phyloP scores from a whole-genome alignment of 2,113 vertebrate genomes.

The Anguilla rostrata region DNA sequence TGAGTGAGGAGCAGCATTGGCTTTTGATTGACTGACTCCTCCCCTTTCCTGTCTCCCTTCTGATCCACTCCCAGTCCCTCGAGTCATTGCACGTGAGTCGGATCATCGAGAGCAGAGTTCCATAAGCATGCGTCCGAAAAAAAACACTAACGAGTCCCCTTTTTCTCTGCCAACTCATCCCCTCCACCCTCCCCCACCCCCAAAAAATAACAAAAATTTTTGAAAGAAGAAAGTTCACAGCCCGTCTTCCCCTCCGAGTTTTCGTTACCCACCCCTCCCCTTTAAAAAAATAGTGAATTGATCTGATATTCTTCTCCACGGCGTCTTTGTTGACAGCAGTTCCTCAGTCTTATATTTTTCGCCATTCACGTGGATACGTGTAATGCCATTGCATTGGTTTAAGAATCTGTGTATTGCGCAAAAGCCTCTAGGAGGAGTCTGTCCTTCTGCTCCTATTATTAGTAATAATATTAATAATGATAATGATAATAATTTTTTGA shows the following conservation, averaged over 20 bases:
- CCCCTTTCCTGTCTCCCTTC: slow-evolving; percentile 23
- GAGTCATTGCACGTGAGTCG: slow-evolving; percentile 9
- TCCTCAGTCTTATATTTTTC: not conserved
- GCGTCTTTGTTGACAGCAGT: not conserved
- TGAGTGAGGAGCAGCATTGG: slow-evolving; percentile 47
- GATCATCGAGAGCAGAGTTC: not conserved
- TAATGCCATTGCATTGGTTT: slow-evolving; percentile 11
- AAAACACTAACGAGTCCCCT: not conserved
- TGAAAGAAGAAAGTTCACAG: not conserved
- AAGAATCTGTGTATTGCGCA: slow-evolving; percentile 16
- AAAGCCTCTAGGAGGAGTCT: not conserved
- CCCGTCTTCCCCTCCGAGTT: not conserved
- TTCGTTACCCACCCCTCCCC: not conserved
- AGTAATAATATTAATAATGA: slow-evolving; percentile 25
- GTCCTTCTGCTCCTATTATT: slow-evolving; percentile 9
- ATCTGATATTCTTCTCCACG: not conserved
- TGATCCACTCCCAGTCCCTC: not conserved
- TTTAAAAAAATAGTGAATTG: slow-evolving; percentile 22
- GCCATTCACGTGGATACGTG: not conserved
- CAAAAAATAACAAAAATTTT: slow-evolving; percentile 1
- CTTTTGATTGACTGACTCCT: slow-evolving; percentile 41
- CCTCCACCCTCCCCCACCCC: not conserved
- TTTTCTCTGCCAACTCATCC: not conserved
- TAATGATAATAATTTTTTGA: slow-evolving; percentile 23
- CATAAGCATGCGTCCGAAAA: not conserved